Base-by-base conservation (phyloP, 2,113 vertebrate genomes). In the Chloropsis hardwickii region DNA sequence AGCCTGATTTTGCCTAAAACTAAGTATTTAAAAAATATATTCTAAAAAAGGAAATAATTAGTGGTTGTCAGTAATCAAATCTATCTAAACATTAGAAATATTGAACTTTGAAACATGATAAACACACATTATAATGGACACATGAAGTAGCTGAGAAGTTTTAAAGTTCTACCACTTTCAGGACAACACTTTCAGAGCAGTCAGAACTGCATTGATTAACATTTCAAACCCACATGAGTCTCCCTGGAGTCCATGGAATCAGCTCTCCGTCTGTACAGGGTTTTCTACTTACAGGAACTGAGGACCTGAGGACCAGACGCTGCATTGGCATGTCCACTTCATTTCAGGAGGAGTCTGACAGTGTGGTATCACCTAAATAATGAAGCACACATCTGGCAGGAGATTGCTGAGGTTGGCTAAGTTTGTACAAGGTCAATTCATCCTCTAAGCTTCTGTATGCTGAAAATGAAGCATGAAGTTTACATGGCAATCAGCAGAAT, bases 381-480 rank as follows among this genome's bases (percentile, higher is more conserved):
- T 97, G 95, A 95, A 97, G 93, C 60, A 90, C 96, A 96, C 95
- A 96, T 97, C 95, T 97, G 93, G 93, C 72, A 73, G 72, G 89
- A 94, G 80, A 95, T 84, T 96, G 95, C 89, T 90, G 93, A 96
- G 93, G 93, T 96, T 96, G 90, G 76, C 78, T 40, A 70, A 93
- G 76, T 96, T 96, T 96, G 65, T 57, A 61, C 94, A 97, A 97
- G 97, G 96, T 97, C 96, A 96, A 7, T 56, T 88, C 91, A 95
- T 86, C 91, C 94, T 94, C 91, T 81, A 92, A 87, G 64, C 83
- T 96, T 83, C 88, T 81, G 62, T 16, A 35, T 16, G 62, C 58
- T 94, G 66, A 86, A 92, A 96, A 94, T 61, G 44, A 92, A 93
- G 66, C 17, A 62, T 66, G 47, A 88, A 84, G 76, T 90, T 94